Percentiles rank a stretch among this genome's conserved stretches.
Conservation (phyloP, 2,113 vertebrate genomes). For the Oryctolagus cuniculus region DNA sequence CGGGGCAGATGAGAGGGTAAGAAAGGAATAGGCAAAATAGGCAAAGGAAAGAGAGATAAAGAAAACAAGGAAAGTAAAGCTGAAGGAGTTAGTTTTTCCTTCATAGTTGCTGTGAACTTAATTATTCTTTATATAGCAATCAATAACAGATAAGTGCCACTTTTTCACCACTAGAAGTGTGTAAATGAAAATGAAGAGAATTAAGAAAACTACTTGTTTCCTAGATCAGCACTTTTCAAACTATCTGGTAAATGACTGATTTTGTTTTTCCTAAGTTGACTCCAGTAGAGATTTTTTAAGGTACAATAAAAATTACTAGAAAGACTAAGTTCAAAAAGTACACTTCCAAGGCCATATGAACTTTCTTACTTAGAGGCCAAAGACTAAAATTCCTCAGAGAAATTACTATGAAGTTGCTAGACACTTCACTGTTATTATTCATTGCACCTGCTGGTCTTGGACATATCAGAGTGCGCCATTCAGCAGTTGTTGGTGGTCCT, state of each 20-base stretch:
- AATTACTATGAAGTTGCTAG: not conserved
- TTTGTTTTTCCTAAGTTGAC: not conserved
- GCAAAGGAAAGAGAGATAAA: not conserved
- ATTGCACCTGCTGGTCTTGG: rapidly evolving
- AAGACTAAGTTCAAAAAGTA: not conserved
- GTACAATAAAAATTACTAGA: not conserved
- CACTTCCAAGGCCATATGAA: not conserved
- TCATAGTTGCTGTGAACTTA: not conserved
- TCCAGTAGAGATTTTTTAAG: not conserved
- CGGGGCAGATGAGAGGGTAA: not conserved
- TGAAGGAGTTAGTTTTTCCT: not conserved
- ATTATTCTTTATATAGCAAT: not conserved
- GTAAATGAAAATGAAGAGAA: not conserved
- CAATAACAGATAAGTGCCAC: not conserved
- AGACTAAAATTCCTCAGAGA: not conserved
- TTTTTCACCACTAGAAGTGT: not conserved
- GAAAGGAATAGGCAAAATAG: not conserved
- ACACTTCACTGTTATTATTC: no score
- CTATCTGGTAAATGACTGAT: not conserved
- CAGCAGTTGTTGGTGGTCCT: not conserved
- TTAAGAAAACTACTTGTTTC: not conserved
- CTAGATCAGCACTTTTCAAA: slow-evolving; percentile 28
- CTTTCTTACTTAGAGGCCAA: not conserved
- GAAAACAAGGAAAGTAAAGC: not conserved
- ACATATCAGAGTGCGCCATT: rapidly evolving